Conservation (phyloP, 2,888 invertebrate genomes). For the Drosophila gaucha region DNA sequence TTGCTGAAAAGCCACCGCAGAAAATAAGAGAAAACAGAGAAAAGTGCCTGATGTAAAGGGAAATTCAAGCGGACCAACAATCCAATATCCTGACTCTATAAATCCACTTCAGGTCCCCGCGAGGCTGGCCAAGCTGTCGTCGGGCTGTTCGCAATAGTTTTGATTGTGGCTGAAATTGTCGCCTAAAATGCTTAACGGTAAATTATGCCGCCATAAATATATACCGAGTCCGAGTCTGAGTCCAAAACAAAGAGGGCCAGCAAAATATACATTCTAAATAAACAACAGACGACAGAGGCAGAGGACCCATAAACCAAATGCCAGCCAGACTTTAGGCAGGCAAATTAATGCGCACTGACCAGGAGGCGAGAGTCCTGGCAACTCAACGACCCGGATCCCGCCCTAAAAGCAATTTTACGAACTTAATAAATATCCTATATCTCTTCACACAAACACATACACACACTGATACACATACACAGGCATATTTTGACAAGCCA, state of each 20-base stretch:
- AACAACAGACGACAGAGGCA: slow-evolving; percentile 45
- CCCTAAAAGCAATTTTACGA: slow-evolving; percentile 66
- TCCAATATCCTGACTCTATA: slow-evolving; percentile 72
- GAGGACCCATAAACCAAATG: slow-evolving; percentile 31
- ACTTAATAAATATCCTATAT: slow-evolving; percentile 80
- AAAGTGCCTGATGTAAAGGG: slow-evolving; percentile 3
- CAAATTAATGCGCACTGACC: slow-evolving; percentile 66
- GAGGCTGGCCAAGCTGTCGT: slow-evolving; percentile 24
- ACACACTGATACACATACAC: slow-evolving; percentile 2
- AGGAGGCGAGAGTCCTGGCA: slow-evolving; percentile 22
- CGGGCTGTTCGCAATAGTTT: slow-evolving; percentile 56
- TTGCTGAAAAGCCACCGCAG: slow-evolving; percentile 22
- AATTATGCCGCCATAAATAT: slow-evolving; percentile 77
- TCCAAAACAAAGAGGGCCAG: slow-evolving; percentile 38
- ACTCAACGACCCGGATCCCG: slow-evolving; percentile 18
- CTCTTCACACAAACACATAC: slow-evolving; percentile 53
- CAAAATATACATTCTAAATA: slow-evolving; percentile 70
- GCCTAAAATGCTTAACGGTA: slow-evolving; percentile 73
- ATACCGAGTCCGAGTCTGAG: slow-evolving; percentile 30
- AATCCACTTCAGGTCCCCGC: slow-evolving; percentile 48
- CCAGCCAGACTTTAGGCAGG: slow-evolving; percentile 31
- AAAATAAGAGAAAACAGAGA: slow-evolving; percentile 24
- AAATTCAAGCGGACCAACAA: slow-evolving; percentile 43
- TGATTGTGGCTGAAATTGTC: slow-evolving; percentile 70
- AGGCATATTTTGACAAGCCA: slow-evolving; percentile 65